These are phyloP conservation scores for Lasioglossum leucozonium DNA, from an alignment of 2,888 invertebrate genomes.

Conservation along the genomic window DNA sequence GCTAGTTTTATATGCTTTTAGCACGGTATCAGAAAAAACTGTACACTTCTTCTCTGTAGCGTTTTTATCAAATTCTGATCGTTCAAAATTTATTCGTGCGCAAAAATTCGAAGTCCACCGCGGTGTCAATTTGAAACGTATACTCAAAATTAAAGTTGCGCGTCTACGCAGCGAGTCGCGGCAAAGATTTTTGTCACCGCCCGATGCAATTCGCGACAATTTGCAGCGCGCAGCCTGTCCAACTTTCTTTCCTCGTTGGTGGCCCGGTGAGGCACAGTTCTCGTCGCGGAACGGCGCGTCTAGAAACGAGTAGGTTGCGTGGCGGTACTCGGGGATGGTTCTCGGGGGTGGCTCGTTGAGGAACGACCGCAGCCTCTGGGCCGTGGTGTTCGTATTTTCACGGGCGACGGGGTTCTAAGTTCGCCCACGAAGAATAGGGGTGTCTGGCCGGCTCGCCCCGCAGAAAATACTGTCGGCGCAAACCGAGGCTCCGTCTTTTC, in stretches of 20 bases:
- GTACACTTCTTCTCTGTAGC: neutral
- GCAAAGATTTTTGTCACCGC: neutral
- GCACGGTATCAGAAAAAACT: neutral
- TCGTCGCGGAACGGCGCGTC: neutral
- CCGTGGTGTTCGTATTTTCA: conserved; percentile 54
- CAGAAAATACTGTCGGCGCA: conserved; percentile 70
- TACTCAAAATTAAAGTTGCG: neutral
- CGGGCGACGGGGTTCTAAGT: conserved; percentile 38
- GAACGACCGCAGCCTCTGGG: conserved; percentile 39
- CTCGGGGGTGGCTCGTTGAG: conserved; percentile 18
- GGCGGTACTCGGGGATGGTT: neutral
- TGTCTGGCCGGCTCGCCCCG: conserved; percentile 52
- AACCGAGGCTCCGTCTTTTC: conserved; percentile 71
- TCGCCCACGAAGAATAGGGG: conserved; percentile 33
- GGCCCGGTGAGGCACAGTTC: neutral
- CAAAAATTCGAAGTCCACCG: neutral
- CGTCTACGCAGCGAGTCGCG: neutral
- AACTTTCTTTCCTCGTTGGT: neutral
- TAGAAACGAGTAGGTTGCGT: conserved; percentile 8
- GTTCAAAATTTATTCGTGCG: no score
- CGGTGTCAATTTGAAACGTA: neutral
- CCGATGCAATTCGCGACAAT: neutral
- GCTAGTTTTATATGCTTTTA: neutral
- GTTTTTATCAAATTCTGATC: neutral
- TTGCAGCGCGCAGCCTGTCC: neutral